Evolutionary conservation across 1,140 invertebrate species (phyloP), one percentile per base, ranked within the genome.

Genomic region (Drosophila suzukii): DNA sequence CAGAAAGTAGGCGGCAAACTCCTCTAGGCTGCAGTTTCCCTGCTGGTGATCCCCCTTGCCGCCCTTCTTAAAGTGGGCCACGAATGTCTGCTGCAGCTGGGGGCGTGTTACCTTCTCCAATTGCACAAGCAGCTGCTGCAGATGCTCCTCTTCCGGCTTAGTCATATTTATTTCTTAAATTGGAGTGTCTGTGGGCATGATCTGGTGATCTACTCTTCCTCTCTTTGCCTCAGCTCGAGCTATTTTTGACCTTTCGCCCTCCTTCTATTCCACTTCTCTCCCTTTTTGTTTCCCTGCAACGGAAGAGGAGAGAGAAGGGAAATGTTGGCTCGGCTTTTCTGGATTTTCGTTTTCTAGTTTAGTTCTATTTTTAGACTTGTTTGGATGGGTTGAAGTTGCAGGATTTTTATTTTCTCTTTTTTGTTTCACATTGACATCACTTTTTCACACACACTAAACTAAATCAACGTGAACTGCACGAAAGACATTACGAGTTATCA

Each of bases 251-350:
- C 20, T 71, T 32, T 59, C 11, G 30, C 43, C 50, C 20, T 30
- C 24, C 49, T 73, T 43, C 32, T 49, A 47, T 61, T 10, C 17
- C 30, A 38, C 39, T 70, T 59, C 20, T 71, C 58, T 76, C 57
- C 53, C 39, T 77, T 61, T 71, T 75, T 60, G 44, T 75, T 61
- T 84, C 75, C 83, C 83, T 88, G 84, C 53, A 89, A 89, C 85
- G 81, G 85, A 90, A 89, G 74, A 89, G 88, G 84, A 81, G 85
- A 88, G 80, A 84, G 84, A 81, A 89, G 77, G 83, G 62, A 88
- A 88, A 84, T 39, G 39, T 82, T 90, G 79, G 81, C 83, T 89
- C 71, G 74, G 60, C 75, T 66, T 78, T 81, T 71, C 32, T 46
- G 68, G 58, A 39, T 24, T 71, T 71, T 76, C 71, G 49, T 62